Evolutionary conservation across 2,113 vertebrate genomes (phyloP).

Genomic region (Apeltes quadracus): DNA sequence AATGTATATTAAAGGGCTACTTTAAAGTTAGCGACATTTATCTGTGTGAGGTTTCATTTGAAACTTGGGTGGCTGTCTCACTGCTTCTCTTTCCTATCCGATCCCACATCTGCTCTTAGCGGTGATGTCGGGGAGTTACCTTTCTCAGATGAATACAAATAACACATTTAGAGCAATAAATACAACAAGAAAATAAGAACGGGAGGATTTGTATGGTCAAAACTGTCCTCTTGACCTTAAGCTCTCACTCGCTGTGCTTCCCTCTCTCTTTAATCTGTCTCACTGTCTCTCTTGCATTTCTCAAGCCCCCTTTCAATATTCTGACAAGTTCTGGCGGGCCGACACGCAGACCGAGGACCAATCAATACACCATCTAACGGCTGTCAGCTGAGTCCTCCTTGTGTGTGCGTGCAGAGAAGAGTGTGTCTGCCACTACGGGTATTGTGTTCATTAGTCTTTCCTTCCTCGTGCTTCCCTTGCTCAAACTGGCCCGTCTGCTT

Average conservation of each 20-base stretch:
- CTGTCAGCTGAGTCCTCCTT: constrained; percentile 63
- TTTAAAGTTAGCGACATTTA: no score
- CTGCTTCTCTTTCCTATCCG: neutral
- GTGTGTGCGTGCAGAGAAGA: constrained; percentile 2
- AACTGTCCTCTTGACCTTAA: constrained; percentile 45
- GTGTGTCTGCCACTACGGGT: constrained; percentile 40
- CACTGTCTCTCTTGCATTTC: constrained; percentile 28
- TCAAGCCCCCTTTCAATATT: constrained; percentile 59
- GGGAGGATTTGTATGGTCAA: constrained; percentile 1
- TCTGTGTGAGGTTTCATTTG: neutral
- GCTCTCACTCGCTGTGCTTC: neutral
- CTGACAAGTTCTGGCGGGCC: constrained; percentile 67
- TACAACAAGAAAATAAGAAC: neutral
- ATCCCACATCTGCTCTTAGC: neutral
- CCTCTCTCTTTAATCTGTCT: constrained; percentile 39
- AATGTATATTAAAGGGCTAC: no score
- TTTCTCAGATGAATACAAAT: neutral
- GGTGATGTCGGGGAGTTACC: neutral
- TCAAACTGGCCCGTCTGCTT: constrained; percentile 9
- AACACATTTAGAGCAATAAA: neutral
- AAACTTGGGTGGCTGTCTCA: neutral
- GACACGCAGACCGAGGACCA: constrained; percentile 58
- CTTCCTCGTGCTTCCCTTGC: constrained; percentile 6
- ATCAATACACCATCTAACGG: constrained; percentile 74
- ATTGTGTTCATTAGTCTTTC: constrained; percentile 58